Evolutionary conservation across 1,140 invertebrate genomes (phyloP).

Genomic region (Orchesella cincta): DNA sequence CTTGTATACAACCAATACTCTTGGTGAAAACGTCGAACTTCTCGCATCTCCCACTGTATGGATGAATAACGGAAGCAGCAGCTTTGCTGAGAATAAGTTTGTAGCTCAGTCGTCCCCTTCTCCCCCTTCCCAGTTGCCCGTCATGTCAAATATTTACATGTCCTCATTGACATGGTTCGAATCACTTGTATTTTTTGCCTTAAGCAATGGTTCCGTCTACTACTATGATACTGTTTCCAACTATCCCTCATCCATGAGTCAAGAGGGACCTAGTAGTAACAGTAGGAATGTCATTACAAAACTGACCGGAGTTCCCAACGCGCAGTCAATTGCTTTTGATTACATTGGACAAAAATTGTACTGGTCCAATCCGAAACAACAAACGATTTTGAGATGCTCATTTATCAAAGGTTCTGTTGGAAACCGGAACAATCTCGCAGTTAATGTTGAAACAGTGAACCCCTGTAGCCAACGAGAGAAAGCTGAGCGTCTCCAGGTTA

Average conservation of each 20-base stretch:
- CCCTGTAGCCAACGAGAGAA: constrained; percentile 58
- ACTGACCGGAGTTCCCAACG: constrained; percentile 29
- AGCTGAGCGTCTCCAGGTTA: constrained; percentile 73
- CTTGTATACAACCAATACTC: constrained; percentile 42
- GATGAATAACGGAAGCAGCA: background rate
- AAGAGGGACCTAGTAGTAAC: background rate
- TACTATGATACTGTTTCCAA: constrained; percentile 27
- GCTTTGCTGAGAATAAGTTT: background rate
- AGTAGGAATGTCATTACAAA: background rate
- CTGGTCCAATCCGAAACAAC: constrained; percentile 82
- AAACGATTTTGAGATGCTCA: constrained; percentile 80
- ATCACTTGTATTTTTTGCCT: constrained; percentile 33
- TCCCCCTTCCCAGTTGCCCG: background rate
- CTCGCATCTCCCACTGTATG: constrained; percentile 31
- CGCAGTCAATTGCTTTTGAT: constrained; percentile 70
- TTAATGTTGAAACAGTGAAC: constrained; percentile 61
- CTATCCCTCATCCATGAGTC: background rate
- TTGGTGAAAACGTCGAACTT: constrained; percentile 44
- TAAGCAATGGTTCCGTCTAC: constrained; percentile 44
- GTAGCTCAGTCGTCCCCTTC: background rate
- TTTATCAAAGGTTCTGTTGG: constrained; percentile 74
- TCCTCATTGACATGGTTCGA: constrained; percentile 38
- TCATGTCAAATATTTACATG: constrained; percentile 25
- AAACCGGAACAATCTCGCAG: constrained; percentile 71
- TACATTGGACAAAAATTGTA: constrained; percentile 86